These are phyloP conservation scores for Aproaerema taeniolella DNA, from an alignment of 2,888 invertebrate genomes.

Conservation along the genomic window DNA sequence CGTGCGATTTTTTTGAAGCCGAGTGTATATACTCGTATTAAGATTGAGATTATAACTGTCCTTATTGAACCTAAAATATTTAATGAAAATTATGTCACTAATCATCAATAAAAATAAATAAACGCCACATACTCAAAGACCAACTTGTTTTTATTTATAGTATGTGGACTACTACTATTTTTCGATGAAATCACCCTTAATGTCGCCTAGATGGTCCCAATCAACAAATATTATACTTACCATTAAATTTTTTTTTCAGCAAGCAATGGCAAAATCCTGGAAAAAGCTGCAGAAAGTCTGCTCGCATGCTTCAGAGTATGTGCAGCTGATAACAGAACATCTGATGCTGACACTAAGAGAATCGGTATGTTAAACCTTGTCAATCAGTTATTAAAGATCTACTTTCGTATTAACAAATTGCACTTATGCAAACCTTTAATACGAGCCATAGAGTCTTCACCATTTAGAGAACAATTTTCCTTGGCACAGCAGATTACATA, in stretches of 20 bases:
- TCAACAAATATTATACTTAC: too few species aligned
- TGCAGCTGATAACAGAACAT: slow-evolving; percentile 94
- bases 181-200: too few species aligned
- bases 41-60: too few species aligned
- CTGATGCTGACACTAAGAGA: slow-evolving; percentile 94
- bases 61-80: too few species aligned
- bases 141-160: too few species aligned
- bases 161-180: too few species aligned
- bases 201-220: too few species aligned
- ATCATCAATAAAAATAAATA: too few species aligned
- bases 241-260: slow-evolving; percentile 43
- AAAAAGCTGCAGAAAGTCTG: slow-evolving; percentile 95
- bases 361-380: slow-evolving; percentile 97
- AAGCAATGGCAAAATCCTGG: slow-evolving; percentile 83
- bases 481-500: slow-evolving; percentile 97
- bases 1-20: too few species aligned
- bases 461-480: slow-evolving; percentile 92
- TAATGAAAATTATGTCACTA: too few species aligned
- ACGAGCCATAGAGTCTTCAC: slow-evolving; percentile 95
- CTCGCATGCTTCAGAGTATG: slow-evolving; percentile 97
- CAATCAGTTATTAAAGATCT: slow-evolving; percentile 96
- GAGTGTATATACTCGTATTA: too few species aligned
- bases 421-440: slow-evolving; percentile 96
- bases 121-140: too few species aligned
- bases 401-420: slow-evolving; percentile 93